Evolutionary conservation across 2,888 invertebrate genomes (phyloP).

Genomic region (Horisme vitalbata): DNA sequence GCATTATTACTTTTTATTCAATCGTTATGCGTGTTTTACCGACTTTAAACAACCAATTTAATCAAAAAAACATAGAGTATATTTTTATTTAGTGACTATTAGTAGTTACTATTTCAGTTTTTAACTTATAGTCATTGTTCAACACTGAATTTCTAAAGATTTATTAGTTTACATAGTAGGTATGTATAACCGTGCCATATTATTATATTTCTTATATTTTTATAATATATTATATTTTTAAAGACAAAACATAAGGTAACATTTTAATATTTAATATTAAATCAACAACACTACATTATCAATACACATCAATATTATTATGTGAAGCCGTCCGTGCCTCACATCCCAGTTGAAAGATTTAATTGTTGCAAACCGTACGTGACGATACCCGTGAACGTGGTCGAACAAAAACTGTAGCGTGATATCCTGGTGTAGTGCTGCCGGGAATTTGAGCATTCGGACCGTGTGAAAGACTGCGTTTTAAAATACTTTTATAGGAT

Average conservation of each 20-base stretch:
- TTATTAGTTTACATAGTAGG: no score
- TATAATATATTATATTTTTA: no score
- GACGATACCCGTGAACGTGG: slow-evolving; percentile 40
- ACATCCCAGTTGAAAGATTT: slow-evolving; percentile 42
- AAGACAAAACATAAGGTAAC: no score
- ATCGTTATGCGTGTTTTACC: not conserved
- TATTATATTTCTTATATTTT: no score
- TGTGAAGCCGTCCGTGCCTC: slow-evolving; percentile 23
- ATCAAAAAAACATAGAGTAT: not conserved
- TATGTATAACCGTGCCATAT: no score
- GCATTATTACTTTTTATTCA: slow-evolving; percentile 3
- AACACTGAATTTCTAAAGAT: no score
- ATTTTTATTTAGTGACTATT: no score
- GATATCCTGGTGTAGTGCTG: slow-evolving; percentile 29
- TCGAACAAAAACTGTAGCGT: slow-evolving; percentile 32
- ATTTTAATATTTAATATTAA: no score
- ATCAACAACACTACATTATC: slow-evolving; percentile 7
- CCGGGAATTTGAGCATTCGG: slow-evolving; percentile 12
- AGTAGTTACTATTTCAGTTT: no score
- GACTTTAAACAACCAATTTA: not conserved
- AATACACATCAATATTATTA: slow-evolving; percentile 20
- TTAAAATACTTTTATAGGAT: slow-evolving; percentile 12
- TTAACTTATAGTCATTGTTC: no score
- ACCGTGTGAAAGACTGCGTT: slow-evolving; percentile 7
- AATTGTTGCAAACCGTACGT: slow-evolving; percentile 56